These are phyloP conservation scores for Mandrillus leucophaeus DNA, from an alignment of 2,113 vertebrate genomes.

Conservation along the genomic window DNA sequence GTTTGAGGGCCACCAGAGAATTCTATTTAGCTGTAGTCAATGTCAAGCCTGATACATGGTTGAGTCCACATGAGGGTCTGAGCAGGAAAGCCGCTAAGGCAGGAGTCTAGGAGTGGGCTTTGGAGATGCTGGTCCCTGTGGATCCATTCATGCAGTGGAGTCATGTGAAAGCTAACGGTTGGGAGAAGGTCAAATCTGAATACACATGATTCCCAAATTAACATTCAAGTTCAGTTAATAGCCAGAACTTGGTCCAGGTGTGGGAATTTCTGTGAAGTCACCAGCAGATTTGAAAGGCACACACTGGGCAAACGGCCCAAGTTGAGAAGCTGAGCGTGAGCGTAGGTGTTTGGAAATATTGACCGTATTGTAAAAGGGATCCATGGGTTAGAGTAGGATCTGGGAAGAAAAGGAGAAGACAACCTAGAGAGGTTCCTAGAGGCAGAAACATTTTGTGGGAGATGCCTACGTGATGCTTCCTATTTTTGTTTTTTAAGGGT, in stretches of 20 bases:
- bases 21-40: background rate
- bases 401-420: background rate
- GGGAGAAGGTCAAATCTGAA: background rate
- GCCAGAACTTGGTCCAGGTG: background rate
- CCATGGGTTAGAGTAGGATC: background rate
- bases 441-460: background rate
- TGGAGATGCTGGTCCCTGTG: background rate
- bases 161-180: background rate
- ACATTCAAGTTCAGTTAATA: background rate
- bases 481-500: background rate
- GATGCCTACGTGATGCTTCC: background rate
- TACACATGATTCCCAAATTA: background rate
- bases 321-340: background rate
- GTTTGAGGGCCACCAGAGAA: background rate
- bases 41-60: background rate
- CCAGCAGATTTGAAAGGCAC: background rate
- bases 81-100: too few relatives aligned
- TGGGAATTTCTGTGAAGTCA: background rate
- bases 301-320: background rate
- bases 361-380: background rate
- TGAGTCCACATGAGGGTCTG: background rate
- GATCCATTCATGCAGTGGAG: background rate
- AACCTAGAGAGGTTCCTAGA: background rate
- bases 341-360: background rate
- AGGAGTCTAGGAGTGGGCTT: background rate